Percentiles rank a stretch among this genome's conserved stretches.
These are phyloP conservation scores for Gadopsis marmoratus DNA, from an alignment of 2,797 vertebrate species.

Conservation along the genomic window DNA sequence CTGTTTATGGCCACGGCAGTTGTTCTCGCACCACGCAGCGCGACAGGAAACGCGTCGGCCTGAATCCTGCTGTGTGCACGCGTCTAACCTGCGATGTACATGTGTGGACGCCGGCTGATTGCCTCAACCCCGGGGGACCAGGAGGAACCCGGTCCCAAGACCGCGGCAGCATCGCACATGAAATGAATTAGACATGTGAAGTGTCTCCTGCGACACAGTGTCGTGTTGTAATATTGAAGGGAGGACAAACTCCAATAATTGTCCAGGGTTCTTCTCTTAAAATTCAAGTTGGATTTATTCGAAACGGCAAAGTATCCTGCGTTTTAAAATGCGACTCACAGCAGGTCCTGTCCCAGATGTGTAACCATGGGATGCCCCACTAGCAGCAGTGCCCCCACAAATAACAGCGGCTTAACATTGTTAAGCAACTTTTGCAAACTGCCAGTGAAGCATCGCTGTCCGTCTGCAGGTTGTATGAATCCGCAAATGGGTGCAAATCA, in stretches of 20 bases:
- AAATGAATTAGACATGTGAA: neutral
- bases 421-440: neutral
- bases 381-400: neutral
- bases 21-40: neutral
- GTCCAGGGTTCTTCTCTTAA: too few species aligned
- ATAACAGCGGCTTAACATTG: neutral
- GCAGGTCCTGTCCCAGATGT: neutral
- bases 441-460: neutral
- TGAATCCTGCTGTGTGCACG: neutral
- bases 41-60: slow-evolving; percentile 1
- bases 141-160: neutral
- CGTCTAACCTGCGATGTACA: neutral
- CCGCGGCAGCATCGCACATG: neutral
- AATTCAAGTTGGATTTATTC: too few species aligned
- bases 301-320: too few species aligned
- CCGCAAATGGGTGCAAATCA: neutral
- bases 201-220: too few species aligned
- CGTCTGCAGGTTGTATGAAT: neutral
- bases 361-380: neutral
- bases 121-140: neutral
- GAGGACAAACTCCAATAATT: too few species aligned
- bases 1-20: neutral
- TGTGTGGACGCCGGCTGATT: neutral
- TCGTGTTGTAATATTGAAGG: too few species aligned
- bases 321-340: too few species aligned